These are phyloP conservation scores for Celastrina argiolus DNA, from an alignment of 2,888 invertebrate species.

Conservation along the genomic window DNA sequence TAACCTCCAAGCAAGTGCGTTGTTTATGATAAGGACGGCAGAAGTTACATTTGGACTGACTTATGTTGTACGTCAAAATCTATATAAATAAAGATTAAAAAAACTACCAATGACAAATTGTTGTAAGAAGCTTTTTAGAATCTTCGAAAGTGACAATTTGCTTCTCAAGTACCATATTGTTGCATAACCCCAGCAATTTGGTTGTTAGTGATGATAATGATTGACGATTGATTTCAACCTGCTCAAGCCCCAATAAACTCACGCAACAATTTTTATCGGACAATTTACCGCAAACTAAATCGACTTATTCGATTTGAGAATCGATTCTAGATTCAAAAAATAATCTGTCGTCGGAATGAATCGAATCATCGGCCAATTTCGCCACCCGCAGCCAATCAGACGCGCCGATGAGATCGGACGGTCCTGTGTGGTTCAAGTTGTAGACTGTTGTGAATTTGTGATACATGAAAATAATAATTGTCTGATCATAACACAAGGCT, in stretches of 20 bases:
- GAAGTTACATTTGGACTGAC: too few species aligned
- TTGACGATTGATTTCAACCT: not conserved
- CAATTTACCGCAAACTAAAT: conserved; percentile 28
- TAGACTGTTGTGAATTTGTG: conserved; percentile 7
- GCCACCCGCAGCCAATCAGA: conserved; percentile 76
- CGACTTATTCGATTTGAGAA: conserved; percentile 30
- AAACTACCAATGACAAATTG: too few species aligned
- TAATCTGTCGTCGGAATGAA: conserved; percentile 74
- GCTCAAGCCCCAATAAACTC: not conserved
- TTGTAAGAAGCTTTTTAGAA: too few species aligned
- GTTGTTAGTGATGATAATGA: not conserved
- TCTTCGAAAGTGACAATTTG: too few species aligned
- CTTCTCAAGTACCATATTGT: too few species aligned
- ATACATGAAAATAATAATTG: not conserved
- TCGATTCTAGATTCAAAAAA: conserved; percentile 39
- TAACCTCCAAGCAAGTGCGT: too few species aligned
- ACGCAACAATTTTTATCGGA: not conserved
- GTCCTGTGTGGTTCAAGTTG: conserved; percentile 39
- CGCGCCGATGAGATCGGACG: conserved; percentile 65
- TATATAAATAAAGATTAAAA: too few species aligned
- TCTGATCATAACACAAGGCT: too few species aligned
- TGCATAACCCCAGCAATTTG: too few species aligned
- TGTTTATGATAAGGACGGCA: too few species aligned
- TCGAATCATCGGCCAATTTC: conserved; percentile 69
- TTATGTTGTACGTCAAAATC: too few species aligned